Base-by-base conservation (phyloP, 2,113 vertebrate species). In the Syngnathus scovelli region DNA sequence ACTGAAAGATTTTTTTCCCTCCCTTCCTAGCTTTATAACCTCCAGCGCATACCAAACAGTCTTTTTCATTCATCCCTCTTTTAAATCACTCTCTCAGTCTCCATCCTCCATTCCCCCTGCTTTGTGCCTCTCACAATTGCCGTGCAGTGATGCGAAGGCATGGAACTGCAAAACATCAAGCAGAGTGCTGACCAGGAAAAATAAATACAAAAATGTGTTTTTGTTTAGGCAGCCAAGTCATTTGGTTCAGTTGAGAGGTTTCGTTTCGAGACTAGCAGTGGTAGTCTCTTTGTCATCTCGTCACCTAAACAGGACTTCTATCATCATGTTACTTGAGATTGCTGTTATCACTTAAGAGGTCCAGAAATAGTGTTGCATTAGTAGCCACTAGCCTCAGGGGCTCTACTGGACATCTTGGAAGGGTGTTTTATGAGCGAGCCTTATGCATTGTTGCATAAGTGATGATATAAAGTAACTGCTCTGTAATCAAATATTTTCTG, bases 41-140 rank as follows among this genome's bases (percentile, higher is more conserved):
- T 66, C 36, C 33, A 21, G 8, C 11, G 16, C 48, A 36, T 33
- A 37, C 13, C 83, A 77, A 81, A 85, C 77, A 48, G 60, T 83
- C 61, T 78, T 64, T 80, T 83, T 81, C 76, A 86, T 80, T 81
- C 78, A 83, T 61, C 54, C 2, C 72, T 77, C 70, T 72, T 79
- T 86, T 85, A 85, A 82, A 78, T 86, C 80, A 83, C 73, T 82
- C 80, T 73, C 78, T 80, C 72, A 67, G 79, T 72, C 72, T 80
- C 72, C 69, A 80, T 73, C 72, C 70, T 85, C 41, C 70, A 67
- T 73, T 78, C 80, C 77, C 80, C 68, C 73, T 72, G 75, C 72
- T 83, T 84, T 87, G 86, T 86, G 78, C 81, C 78, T 54, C 73
- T 81, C 79, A 88, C 85, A 78, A 85, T 85, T 70, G 78, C 64